Percentiles rank a stretch among this genome's conserved stretches.
Conservation (phyloP, 2,888 invertebrate species). For the Drosophila longiperda region DNA sequence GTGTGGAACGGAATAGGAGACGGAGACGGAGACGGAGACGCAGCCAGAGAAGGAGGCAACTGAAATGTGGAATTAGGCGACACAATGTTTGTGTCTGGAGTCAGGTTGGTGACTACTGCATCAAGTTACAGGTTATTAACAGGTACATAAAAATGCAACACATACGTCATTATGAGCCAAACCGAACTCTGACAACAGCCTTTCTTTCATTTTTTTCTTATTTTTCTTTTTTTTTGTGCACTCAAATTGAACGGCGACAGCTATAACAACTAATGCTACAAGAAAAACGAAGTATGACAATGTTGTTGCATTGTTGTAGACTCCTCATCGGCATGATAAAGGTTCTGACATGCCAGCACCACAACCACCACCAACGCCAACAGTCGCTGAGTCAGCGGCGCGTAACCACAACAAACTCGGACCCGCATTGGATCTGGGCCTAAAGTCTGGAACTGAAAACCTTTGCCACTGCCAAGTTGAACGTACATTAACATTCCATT, state of each 20-base stretch:
- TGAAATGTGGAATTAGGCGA: conserved; percentile 50
- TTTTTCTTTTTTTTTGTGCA: conserved; percentile 77
- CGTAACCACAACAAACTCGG: conserved; percentile 67
- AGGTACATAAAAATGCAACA: conserved; percentile 56
- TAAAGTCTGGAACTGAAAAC: conserved; percentile 36
- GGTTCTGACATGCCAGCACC: conserved; percentile 71
- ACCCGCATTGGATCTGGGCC: conserved; percentile 25
- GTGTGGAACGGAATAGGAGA: conserved; percentile 56
- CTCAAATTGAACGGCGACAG: conserved; percentile 78
- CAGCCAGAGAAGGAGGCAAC: conserved; percentile 11
- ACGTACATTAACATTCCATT: conserved; percentile 60
- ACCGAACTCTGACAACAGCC: conserved; percentile 20
- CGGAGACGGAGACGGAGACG: conserved; percentile 4
- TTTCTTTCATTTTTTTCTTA: conserved; percentile 22
- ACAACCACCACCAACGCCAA: conserved; percentile 25
- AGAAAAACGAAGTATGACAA: conserved; percentile 53
- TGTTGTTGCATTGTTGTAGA: conserved; percentile 30
- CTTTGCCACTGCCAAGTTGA: conserved; percentile 58
- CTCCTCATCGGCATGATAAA: conserved; percentile 63
- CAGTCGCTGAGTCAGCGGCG: conserved; percentile 55
- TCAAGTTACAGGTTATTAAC: conserved; percentile 79
- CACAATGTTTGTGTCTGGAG: conserved; percentile 16
- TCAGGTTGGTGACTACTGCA: conserved; percentile 48
- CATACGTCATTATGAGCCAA: conserved; percentile 43
- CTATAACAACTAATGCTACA: conserved; percentile 17